Conservation (phyloP, 2,888 invertebrate species). For the Oeneis ivallda region DNA sequence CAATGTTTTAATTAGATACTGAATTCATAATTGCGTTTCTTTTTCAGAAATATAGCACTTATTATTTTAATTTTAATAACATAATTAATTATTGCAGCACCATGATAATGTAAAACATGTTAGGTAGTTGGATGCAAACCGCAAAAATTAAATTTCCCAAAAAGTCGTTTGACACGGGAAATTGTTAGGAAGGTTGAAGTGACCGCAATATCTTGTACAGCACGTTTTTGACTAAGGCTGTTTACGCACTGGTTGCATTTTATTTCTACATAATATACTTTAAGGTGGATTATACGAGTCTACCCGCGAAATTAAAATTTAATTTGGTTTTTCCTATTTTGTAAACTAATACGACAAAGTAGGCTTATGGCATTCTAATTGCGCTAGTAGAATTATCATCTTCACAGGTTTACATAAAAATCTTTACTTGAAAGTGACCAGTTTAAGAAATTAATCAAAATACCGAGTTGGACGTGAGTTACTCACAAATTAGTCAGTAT, state of each 20-base stretch:
- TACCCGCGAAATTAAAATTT: too few relatives aligned
- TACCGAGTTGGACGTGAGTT: too few relatives aligned
- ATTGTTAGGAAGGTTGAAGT: conserved; percentile 30
- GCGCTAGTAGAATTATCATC: too few relatives aligned
- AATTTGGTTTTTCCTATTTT: too few relatives aligned
- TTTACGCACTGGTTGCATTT: conserved; percentile 22
- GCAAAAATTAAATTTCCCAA: conserved; percentile 24
- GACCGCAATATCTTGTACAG: conserved; percentile 36
- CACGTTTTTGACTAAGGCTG: conserved; percentile 26
- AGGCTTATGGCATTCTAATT: too few relatives aligned
- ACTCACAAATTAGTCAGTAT: too few relatives aligned
- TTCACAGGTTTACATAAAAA: too few relatives aligned
- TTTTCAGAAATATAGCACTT: background rate
- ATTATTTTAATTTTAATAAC: background rate
- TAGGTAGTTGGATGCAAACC: conserved; percentile 7
- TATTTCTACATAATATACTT: too few relatives aligned
- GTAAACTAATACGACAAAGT: too few relatives aligned
- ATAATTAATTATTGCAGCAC: background rate
- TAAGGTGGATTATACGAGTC: too few relatives aligned
- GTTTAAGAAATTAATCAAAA: too few relatives aligned
- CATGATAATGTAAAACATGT: background rate
- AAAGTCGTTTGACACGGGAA: conserved; percentile 23
- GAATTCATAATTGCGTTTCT: conserved; percentile 4
- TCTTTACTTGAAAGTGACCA: too few relatives aligned
- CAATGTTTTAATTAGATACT: background rate